Base-by-base conservation (phyloP, 92 coral and sea anemone genomes). In the Virgularia gustaviana region DNA sequence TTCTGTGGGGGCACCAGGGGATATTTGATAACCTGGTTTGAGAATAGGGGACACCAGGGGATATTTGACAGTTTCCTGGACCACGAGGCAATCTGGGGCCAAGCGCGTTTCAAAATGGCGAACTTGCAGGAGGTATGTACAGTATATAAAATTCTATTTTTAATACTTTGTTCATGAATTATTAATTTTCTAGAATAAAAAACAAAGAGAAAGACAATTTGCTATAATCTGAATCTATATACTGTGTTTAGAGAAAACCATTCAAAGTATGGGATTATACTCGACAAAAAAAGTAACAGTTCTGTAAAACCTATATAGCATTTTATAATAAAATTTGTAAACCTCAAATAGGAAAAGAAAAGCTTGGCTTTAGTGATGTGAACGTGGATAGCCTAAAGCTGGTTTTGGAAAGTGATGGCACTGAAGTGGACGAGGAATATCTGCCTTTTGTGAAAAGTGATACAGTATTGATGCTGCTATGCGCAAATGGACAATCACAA, bases 381-480 rank as follows among this genome's bases (percentile, higher is more conserved):
- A 27, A 58, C 32, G 39, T 58, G 36, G 38, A 15, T 28, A 39
- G 32, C 13, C 65, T 58, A 61, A 61, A 61, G 67, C 44, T 61
- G 12, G 67, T 61, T 61, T 61, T 61, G 5, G 67, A 61, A 33
- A 45, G 36, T 2, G 67, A 61, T 59, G 65, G 65, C 38, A 59
- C 39, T 9, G 42, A 59, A 18, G 42, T 59, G 19, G 65, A 59
- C 32, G n/a, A 59, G 39, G 65, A 33, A 7, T 59, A 32, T 59
- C 42, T 59, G 34, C 65, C 65, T 16, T 59, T 59, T 59, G 37
- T 59, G 19, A 8, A 59, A 29, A 42, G 38, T 29, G 19, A 32
- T 35, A 59, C 65, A 59, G n/a, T 59, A 29, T 59, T 59, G 39
- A 59, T 59, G 65, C 39, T 59, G 7, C 42, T 59, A 33, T 12